Evolutionary conservation across 2,888 invertebrate genomes (phyloP), one percentile per base, ranked within the genome.

Genomic region (Odontocerum albicorne): DNA sequence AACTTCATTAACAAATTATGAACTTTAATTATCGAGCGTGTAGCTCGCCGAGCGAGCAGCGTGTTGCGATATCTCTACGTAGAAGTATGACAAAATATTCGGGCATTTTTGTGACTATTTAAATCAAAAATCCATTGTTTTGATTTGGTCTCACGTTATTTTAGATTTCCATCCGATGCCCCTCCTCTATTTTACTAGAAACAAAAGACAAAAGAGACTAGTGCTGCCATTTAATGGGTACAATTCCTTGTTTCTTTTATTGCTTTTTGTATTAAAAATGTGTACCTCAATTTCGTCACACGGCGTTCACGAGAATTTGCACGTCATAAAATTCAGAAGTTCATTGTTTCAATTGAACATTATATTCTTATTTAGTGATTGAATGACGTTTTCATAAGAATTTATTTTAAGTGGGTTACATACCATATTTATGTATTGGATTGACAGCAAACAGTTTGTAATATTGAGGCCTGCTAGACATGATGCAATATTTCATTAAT

Each of bases 91-190:
- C 50, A 35, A 35, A 36, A 36, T 40, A 21, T 13, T 35, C 50
- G 16, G 32, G 36, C 43, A 50, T 22, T 17, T 52, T 39, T 39
- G 45, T 45, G 38, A 45, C 38, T 52, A 45, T 52, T 52, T 22
- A 52, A 52, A 52, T 45, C 19, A 27, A 39, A 52, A 52, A 19
- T 13, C 52, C 45, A 52, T 52, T 52, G 52, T 52, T 43, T 17
- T 12, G 39, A 15, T 52, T 44, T 44, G 27, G 45, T 52, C 52
- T 38, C 52, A 52, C 52, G 52, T 45, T 52, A 52, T 52, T 52
- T 52, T 31, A 38, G 21, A 45, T 39, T 45, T 35, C 31, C 15
- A 17, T 33, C 38, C 17, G 40, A 43, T 38, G 16, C 19, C 20
- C 3, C 52, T 19, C 20, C 45, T 31, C 15, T 17, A 16, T 27